Percentiles rank a stretch among this genome's conserved stretches.
phyloP scores from a whole-genome alignment of 2,888 invertebrate species.

The Cheilosia soror region DNA sequence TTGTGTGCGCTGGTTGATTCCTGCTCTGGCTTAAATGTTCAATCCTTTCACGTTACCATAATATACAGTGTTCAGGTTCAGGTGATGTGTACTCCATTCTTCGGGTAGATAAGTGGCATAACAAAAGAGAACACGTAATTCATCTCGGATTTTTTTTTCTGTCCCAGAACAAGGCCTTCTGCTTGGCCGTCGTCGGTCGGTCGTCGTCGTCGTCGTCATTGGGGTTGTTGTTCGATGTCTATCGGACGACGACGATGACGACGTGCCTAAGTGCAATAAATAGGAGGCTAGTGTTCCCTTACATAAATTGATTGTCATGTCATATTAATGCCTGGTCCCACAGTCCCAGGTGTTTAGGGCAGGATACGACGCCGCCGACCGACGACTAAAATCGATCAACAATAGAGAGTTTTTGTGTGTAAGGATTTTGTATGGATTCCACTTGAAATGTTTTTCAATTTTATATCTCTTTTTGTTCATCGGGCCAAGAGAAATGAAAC shows the following conservation, averaged over 20 bases:
- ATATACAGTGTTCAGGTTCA: constrained; percentile 8
- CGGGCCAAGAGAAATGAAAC: constrained; percentile 30
- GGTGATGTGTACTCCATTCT: constrained; percentile 9
- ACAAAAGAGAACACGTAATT: neutral
- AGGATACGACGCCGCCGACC: too few species aligned
- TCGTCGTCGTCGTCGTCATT: neutral
- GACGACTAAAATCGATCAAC: constrained; percentile 43
- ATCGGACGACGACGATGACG: constrained; percentile 56
- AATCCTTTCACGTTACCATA: constrained; percentile 39
- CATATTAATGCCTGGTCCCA: constrained; percentile 42
- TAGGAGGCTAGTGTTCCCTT: constrained; percentile 44
- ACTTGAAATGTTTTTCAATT: constrained; percentile 6
- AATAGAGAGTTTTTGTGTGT: constrained; percentile 1
- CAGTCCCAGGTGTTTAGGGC: constrained; percentile 40
- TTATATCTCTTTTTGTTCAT: constrained; percentile 5
- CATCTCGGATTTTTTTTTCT: too few species aligned
- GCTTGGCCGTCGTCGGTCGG: neutral
- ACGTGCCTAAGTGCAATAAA: constrained; percentile 68
- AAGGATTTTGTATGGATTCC: neutral
- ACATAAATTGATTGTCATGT: constrained; percentile 69
- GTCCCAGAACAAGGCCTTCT: too few species aligned
- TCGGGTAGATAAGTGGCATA: constrained; percentile 21
- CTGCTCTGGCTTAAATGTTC: constrained; percentile 16
- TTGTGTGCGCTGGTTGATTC: constrained; percentile 29
- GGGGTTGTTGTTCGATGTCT: constrained; percentile 2